Evolutionary conservation across 2,797 vertebrate species (phyloP).

Genomic region (Lacerta viridis): DNA sequence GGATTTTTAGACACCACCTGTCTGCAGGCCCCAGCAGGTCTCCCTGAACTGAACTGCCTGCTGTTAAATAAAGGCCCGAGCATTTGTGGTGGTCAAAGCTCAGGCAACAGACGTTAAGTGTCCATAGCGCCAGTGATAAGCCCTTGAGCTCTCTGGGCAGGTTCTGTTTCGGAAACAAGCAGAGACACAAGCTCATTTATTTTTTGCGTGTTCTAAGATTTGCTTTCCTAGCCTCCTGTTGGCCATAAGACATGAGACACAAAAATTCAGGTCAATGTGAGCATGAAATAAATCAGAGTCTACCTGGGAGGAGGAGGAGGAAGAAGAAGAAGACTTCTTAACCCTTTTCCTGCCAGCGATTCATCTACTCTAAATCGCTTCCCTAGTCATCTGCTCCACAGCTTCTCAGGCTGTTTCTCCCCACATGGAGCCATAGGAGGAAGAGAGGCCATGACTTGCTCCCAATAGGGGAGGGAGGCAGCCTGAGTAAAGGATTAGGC

Average conservation of each 20-base stretch:
- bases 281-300: too few species aligned
- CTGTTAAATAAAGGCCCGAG: background rate
- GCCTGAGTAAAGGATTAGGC: too few species aligned
- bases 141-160: background rate
- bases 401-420: too few species aligned
- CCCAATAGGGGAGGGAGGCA: too few species aligned
- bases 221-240: conserved; percentile 36
- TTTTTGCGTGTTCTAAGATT: conserved; percentile 41
- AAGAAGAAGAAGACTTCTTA: background rate
- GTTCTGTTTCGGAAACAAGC: accelerated
- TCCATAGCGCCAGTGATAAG: background rate
- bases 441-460: background rate
- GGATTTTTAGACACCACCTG: background rate
- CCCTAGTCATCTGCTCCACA: background rate
- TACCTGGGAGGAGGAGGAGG: background rate
- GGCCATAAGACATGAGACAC: background rate
- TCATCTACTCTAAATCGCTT: background rate
- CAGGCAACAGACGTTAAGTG: conserved; percentile 55
- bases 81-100: background rate
- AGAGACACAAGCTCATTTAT: conserved; percentile 1
- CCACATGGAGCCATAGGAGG: too few species aligned
- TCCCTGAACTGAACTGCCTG: background rate
- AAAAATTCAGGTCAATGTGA: background rate
- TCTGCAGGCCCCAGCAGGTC: background rate
- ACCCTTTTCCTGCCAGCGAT: background rate